Conservation (phyloP, 2,113 vertebrate genomes). For the Heloderma charlesbogerti region DNA sequence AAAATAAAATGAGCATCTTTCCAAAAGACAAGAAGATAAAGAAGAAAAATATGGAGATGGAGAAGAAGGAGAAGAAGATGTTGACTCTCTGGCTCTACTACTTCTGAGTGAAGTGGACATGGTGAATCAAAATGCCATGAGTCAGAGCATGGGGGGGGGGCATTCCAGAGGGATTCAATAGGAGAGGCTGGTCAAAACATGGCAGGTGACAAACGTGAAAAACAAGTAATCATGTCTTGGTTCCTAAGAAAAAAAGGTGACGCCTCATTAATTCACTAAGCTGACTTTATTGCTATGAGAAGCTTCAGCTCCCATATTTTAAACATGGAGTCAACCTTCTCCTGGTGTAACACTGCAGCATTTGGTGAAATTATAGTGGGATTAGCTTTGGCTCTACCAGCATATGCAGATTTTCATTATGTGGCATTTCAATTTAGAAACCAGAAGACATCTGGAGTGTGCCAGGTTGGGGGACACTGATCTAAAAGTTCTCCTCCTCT, state of each 20-base stretch:
- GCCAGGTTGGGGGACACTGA: background rate
- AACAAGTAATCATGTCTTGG: constrained; percentile 34
- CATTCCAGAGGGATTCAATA: constrained; percentile 37
- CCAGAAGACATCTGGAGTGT: background rate
- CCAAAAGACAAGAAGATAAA: background rate
- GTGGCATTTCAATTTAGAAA: constrained; percentile 11
- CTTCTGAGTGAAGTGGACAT: constrained; percentile 22
- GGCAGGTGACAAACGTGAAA: constrained; percentile 44
- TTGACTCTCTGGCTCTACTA: background rate
- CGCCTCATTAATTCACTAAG: background rate
- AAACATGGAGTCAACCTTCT: background rate
- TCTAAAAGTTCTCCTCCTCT: background rate
- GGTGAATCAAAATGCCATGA: constrained; percentile 53
- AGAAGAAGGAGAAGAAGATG: too few species aligned
- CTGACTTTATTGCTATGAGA: constrained; percentile 32
- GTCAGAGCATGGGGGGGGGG: constrained; percentile 45
- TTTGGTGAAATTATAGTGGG: background rate
- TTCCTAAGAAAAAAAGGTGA: background rate
- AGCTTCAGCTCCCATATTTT: constrained; percentile 2
- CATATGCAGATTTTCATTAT: background rate
- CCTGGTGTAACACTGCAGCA: constrained; percentile 1
- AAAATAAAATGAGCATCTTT: background rate
- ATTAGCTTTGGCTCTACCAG: constrained; percentile 2
- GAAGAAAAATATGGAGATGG: too few species aligned
- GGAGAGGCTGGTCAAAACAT: constrained; percentile 54